Base-by-base conservation (phyloP, 2,797 vertebrate genomes). In the Cirrhinus mrigala region DNA sequence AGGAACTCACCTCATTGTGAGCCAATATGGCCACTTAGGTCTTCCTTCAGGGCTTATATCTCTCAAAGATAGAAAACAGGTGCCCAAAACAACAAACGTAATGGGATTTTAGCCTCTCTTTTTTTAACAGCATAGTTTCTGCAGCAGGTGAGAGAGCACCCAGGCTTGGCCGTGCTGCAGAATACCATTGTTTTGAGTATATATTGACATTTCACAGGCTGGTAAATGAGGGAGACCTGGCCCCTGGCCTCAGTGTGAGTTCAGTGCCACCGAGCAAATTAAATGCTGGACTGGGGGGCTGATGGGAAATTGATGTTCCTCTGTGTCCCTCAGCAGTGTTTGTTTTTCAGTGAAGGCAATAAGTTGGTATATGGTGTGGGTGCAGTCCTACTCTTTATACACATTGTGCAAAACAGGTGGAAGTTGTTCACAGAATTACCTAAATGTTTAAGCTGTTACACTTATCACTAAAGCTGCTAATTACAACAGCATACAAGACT, bases 141-240 rank as follows among this genome's bases (percentile, higher is more conserved):
- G 33, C 69, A 87, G 64, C 29, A 85, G 85, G 85, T 89, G 79
- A 85, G 79, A 68, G 9, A 40, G 80, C 80, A 73, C 48, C 9
- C 83, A 80, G 85, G 85, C 81, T 44, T 54, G 71, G 87, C 79
- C 79, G 71, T 90, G 89, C 71, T 24, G 84, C n/a, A 5, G 89
- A 88, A 88, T 91, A 90, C 88, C 90, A 89, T 89, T 90, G 88
- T 90, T 91, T 87, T 87, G 90, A 91, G 90, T 92, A 87, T 90
- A 92, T 91, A 93, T 93, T 93, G 92, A 92, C 92, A 92, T 93
- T 93, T 94, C 88, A 82, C 85, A 89, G 89, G 90, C 85, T 88
- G 85, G 90, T 91, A 91, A 91, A 92, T 92, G 92, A 92, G 90
- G 82, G 77, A 83, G 88, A 86, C 88, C 82, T 86, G 90, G 85